Evolutionary conservation across 53 echinoderm and acorn worm species (phyloP).

Genomic region (Stichopus horrens): DNA sequence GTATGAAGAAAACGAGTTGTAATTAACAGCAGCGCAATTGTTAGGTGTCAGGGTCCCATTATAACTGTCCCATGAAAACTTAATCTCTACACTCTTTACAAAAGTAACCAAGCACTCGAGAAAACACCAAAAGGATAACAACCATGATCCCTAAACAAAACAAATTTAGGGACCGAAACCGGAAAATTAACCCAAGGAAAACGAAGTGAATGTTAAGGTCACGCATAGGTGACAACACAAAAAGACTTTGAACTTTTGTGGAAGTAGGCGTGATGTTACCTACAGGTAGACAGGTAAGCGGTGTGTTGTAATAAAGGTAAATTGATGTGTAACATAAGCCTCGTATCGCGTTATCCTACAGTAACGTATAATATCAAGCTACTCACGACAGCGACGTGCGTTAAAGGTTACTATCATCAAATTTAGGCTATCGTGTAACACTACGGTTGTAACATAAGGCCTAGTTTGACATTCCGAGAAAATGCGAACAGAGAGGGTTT

Average conservation of each 20-base stretch:
- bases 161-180: neutral
- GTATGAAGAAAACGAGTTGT: too few relatives aligned
- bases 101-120: too few relatives aligned
- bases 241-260: neutral
- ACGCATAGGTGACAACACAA: neutral
- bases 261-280: neutral
- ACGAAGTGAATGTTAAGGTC: neutral
- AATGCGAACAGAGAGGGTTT: neutral
- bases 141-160: neutral
- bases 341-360: slow-evolving; percentile 18
- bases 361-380: slow-evolving; percentile 5
- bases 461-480: slow-evolving; percentile 35
- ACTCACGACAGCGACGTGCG: neutral
- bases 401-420: slow-evolving; percentile 31
- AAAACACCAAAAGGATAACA: too few relatives aligned
- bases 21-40: too few relatives aligned
- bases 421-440: slow-evolving; percentile 24
- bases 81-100: too few relatives aligned
- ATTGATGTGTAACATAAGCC: slow-evolving; percentile 8
- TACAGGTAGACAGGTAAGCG: neutral
- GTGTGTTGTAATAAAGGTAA: neutral
- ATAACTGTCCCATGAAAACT: too few relatives aligned
- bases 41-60: too few relatives aligned
- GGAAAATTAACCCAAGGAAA: neutral
- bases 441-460: slow-evolving; percentile 31